Base-by-base conservation (phyloP, 1,140 invertebrate species). In the Anastatus disparis region DNA sequence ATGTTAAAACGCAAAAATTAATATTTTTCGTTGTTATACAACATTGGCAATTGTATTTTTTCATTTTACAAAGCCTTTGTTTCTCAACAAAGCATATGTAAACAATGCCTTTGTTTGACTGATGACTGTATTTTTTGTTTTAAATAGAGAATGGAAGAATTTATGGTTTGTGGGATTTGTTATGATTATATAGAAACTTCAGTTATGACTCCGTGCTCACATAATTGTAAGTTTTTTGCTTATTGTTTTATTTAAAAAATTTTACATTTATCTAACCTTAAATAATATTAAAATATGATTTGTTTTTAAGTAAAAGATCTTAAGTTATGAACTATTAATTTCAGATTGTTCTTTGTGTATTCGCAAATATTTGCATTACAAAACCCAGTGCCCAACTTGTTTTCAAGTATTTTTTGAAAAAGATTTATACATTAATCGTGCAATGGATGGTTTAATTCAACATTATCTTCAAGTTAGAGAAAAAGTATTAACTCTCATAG, bases 321-420 rank as follows among this genome's bases (percentile, higher is more conserved):
- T 35, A 35, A 35, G 10, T 35, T 6, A 35, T 35, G 10, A 35
- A 35, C 10, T 35, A 35, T 52, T 26, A 8, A 46, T 79, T 84
- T 52, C 75, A 90, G 89, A 87, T 82, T 90, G 89, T 76, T 89
- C 88, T 0, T 50, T 89, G 8, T 90, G 89, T 62, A 89, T 90
- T 38, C 80, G 88, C 69, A 87, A 86, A 52, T 88, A 85, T 73
- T 80, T 90, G 50, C 83, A 84, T 63, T 88, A 87, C 48, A 88
- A 87, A 77, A 84, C 82, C 0, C 82, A 87, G 62, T 90, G 89
- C 75, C 89, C 89, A 12, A 74, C 75, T 15, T 90, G 89, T 78
- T 88, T 84, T 67, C 77, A 83, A 67, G 82, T 87, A 76, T 82
- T 84, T 40, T 84, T 83, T 69, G 88, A 89, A 62, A 84, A 83